These are phyloP conservation scores for Drosophila jambulina DNA, from an alignment of 1,140 invertebrate genomes.

Conservation along the genomic window DNA sequence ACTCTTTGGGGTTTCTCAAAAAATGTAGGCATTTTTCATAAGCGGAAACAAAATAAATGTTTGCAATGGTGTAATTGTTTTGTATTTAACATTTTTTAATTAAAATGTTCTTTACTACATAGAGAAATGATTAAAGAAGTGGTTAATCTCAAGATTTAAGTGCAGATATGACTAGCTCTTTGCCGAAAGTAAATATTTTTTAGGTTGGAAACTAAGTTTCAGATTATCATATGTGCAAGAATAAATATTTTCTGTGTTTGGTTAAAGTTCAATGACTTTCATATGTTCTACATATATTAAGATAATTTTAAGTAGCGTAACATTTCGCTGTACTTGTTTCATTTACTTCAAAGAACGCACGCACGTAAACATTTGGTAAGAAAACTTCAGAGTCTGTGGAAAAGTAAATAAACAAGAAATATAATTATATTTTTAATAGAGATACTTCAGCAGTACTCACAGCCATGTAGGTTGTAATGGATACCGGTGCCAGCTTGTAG, in stretches of 20 bases:
- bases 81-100: constrained; percentile 5
- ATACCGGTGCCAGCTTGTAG: constrained; percentile 69
- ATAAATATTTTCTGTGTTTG: too few species aligned
- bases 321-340: neutral
- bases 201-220: neutral
- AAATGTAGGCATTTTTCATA: constrained; percentile 13
- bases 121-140: neutral
- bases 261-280: neutral
- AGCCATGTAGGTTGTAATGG: constrained; percentile 61
- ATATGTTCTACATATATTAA: neutral
- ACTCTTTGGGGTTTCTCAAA: constrained; percentile 9
- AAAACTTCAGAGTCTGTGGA: constrained; percentile 60
- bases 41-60: constrained; percentile 5
- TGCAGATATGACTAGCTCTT: neutral
- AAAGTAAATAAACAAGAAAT: neutral
- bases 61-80: constrained; percentile 1
- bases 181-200: neutral
- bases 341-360: constrained; percentile 44
- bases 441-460: constrained; percentile 24
- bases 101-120: neutral
- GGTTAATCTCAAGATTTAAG: neutral
- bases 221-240: neutral
- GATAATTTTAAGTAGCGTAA: neutral
- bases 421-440: neutral
- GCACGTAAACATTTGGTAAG: constrained; percentile 62